Percentiles rank a stretch among this genome's conserved stretches.
These are phyloP conservation scores for Zhuqinia jingwanae DNA, from an alignment of 2,888 invertebrate species.

Conservation along the genomic window DNA sequence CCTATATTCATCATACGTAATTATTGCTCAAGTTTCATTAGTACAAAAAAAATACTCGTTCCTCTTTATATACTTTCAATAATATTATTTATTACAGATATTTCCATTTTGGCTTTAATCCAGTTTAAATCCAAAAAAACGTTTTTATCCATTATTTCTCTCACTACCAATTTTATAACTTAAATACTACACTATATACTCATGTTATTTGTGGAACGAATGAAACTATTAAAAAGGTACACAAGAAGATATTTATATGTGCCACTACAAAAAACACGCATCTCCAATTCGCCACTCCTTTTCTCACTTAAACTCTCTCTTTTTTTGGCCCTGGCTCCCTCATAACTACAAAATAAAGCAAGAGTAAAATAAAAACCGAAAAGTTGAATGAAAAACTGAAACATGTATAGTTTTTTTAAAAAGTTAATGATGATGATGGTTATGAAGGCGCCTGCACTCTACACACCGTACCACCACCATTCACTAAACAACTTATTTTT, in stretches of 20 bases:
- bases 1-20: too few species aligned
- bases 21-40: too few species aligned
- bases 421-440: not conserved
- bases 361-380: not conserved
- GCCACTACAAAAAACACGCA: not conserved
- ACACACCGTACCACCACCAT: not conserved
- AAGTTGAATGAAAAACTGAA: conserved; percentile 3
- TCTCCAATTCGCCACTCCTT: conserved; percentile 14
- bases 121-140: too few species aligned
- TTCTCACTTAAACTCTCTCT: not conserved
- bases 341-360: too few species aligned
- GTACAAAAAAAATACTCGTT: too few species aligned
- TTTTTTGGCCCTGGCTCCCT: too few species aligned
- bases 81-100: too few species aligned
- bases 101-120: too few species aligned
- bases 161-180: too few species aligned
- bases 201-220: not conserved
- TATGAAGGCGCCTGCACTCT: conserved; percentile 13
- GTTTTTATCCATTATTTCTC: too few species aligned
- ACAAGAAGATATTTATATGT: not conserved
- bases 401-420: not conserved
- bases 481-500: not conserved
- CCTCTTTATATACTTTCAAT: too few species aligned
- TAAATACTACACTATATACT: not conserved
- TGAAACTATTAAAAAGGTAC: conserved; percentile 17